A percentile compares a stretch with the other conserved stretches of the same genome.
phyloP scores from a whole-genome alignment of 2,113 vertebrate genomes.

The Chionis minor region DNA sequence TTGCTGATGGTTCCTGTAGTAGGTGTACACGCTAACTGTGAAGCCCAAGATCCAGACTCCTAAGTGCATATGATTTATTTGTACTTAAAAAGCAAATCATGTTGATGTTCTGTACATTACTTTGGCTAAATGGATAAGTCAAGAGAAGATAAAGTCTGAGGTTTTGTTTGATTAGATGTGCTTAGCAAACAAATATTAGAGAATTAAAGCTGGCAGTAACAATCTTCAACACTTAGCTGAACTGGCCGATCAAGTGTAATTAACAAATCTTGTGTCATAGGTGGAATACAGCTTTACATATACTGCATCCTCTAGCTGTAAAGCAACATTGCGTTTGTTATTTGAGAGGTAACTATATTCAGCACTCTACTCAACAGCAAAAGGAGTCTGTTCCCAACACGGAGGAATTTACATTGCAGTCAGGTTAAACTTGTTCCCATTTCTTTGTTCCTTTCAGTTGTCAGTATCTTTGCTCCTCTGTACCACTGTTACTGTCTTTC shows the following conservation, averaged over 20 bases:
- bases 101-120: background rate
- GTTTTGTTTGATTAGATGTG: slow-evolving; percentile 7
- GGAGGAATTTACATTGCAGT: background rate
- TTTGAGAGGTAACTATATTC: background rate
- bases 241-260: background rate
- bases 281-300: background rate
- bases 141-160: background rate
- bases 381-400: background rate
- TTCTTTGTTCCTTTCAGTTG: background rate
- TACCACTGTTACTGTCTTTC: background rate
- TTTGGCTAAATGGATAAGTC: background rate
- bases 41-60: background rate
- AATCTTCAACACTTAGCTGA: background rate
- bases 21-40: background rate
- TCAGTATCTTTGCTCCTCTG: background rate
- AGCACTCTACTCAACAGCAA: background rate
- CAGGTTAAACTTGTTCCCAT: background rate
- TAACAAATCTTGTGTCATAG: background rate
- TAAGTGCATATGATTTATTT: slow-evolving; percentile 15
- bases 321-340: background rate
- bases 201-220: background rate
- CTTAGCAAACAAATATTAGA: background rate
- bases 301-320: background rate
- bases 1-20: background rate
- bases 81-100: background rate